Evolutionary conservation across 2,888 invertebrate genomes (phyloP).

Genomic region (Taphrorychus bicolor): DNA sequence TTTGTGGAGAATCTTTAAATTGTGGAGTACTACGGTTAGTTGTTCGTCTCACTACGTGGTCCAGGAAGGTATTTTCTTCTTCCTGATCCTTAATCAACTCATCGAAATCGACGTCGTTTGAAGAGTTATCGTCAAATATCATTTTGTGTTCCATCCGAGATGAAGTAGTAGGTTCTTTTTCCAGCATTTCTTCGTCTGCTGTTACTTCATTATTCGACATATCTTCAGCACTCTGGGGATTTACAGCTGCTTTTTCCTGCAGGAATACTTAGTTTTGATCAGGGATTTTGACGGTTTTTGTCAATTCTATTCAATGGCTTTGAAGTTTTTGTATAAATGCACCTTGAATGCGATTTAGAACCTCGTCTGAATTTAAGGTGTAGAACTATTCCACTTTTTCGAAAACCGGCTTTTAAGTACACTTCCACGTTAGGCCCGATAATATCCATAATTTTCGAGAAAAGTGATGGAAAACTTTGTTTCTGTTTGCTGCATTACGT

Average conservation of each 20-base stretch:
- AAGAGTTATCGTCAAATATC: constrained; percentile 30
- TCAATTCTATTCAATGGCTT: constrained; percentile 12
- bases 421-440: too few relatives aligned
- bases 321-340: too few relatives aligned
- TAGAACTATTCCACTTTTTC: too few relatives aligned
- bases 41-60: neutral
- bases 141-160: constrained; percentile 9
- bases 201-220: constrained; percentile 5
- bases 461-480: too few relatives aligned
- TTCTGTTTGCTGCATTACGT: too few relatives aligned
- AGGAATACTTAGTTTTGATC: constrained; percentile 18
- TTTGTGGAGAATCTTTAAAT: constrained; percentile 11
- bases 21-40: neutral
- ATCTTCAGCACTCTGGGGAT: constrained; percentile 1
- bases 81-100: constrained; percentile 2
- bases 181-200: constrained; percentile 4
- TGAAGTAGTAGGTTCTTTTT: constrained; percentile 10
- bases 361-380: too few relatives aligned
- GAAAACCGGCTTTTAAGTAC: too few relatives aligned
- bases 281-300: constrained; percentile 13
- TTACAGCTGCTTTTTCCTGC: constrained; percentile 13
- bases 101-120: constrained; percentile 32
- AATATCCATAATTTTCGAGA: too few relatives aligned
- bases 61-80: neutral
- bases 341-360: too few relatives aligned